Base-by-base conservation (phyloP, 2,888 invertebrate species). In the Stenchaetothrips biformis region DNA sequence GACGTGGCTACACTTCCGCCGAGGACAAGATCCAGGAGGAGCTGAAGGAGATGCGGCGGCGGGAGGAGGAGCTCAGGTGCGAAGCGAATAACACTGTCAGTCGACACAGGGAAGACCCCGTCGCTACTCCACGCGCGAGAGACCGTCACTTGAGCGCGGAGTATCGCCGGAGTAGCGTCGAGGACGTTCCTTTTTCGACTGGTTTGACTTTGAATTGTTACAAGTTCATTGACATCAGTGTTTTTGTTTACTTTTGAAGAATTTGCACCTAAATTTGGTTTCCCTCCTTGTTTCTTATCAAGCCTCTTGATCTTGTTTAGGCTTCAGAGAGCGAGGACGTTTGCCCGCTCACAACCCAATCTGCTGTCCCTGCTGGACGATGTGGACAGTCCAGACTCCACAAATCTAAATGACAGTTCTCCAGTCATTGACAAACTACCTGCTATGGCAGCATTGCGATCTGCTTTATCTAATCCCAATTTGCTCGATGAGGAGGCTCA, bases 1-100 rank as follows among this genome's bases (percentile, higher is more conserved):
- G 94, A 81, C 94, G 93, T 83, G 94, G 94, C 21, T 94, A 91
- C 86, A 91, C 95, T 7, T 93, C 95, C 0, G 95, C 96, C 3
- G 95, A 96, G 86, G 93, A 95, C 84, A 95, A 95, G 87, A 96
- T 97, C 84, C 94, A 95, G 85, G 92, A 92, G 82, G 97, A 97
- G 86, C 88, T 97, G 79, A 90, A 92, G 85, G 96, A 96, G 84
- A 93, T 96, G 90, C 93, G 94, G 85, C 91, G 91, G 83, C 89
- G 95, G 80, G 95, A 95, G 85, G 92, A 92, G 83, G 95, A 95
- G 85, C 88, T 95, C 77, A 93, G 94, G 89, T 90, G 84, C 83
- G 85, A 37, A 37, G 4, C 37, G 37, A 37, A 37, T 4, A 4
- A 37, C 37, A 37, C 37, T 37, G 37, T 37, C 37, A 4, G 37